Base-by-base conservation (phyloP, 2,888 invertebrate species). In the Plutella xylostella region DNA sequence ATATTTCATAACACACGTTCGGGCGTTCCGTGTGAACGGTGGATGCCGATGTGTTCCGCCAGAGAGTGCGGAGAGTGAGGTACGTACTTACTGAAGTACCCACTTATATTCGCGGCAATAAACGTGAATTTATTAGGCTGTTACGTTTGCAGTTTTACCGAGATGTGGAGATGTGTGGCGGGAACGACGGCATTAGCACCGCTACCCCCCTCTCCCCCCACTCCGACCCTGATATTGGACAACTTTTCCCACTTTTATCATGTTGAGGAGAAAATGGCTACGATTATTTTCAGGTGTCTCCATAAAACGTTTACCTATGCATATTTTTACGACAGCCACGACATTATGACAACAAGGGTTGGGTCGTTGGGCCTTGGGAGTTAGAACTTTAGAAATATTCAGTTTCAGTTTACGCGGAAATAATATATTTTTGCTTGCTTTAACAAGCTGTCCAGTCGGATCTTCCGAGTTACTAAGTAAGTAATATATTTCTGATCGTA, bases 81-180 rank as follows among this genome's bases (percentile, higher is more conserved):
- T n/a, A n/a, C n/a, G n/a, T n/a, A n/a, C n/a, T n/a, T n/a, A n/a
- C 65, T 61, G 63, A 68, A 68, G 70, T 70, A 68, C 61, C 60
- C 71, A 71, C 69, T 63, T 74, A 71, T 68, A 75, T 73, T 78
- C 72, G 67, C 55, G 69, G 79, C 70, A 74, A 80, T 80, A 82
- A 82, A 82, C 71, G 70, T 76, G 66, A 79, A 80, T 80, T 79
- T 82, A 82, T 79, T 72, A 64, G 65, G 61, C 72, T 54, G 74
- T 78, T 79, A 77, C 69, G 74, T 80, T 74, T 75, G 72, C 79
- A 76, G 77, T 78, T 76, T 74, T 72, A 75, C 72, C 72, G 72
- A 78, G 74, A 75, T 69, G 76, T 68, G 71, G 71, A 74, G 72
- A 75, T 75, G 70, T 69, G 72, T 67, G 68, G 54, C 56, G 54